Evolutionary conservation across 1,140 invertebrate species (phyloP).

Genomic region (Drosophila orosa): DNA sequence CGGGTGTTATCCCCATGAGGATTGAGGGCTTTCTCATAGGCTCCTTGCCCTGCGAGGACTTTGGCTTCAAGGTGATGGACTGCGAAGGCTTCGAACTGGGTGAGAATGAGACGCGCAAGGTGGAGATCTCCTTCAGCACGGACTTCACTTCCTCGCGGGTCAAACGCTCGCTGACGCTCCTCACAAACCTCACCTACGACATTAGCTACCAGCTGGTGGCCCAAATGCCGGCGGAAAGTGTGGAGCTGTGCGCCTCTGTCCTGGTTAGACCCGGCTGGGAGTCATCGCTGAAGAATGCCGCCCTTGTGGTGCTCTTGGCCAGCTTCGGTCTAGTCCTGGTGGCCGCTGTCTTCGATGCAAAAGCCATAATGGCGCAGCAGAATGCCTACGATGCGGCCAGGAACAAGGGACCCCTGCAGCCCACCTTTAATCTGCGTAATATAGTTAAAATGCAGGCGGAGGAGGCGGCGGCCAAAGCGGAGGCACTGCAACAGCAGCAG

Average conservation of each 20-base stretch:
- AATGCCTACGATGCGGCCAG: slow-evolving; percentile 85
- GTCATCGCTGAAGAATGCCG: slow-evolving; percentile 88
- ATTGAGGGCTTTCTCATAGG: slow-evolving; percentile 92
- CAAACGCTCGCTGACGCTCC: slow-evolving; percentile 87
- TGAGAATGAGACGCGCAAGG: slow-evolving; percentile 92
- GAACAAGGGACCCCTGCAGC: slow-evolving; percentile 85
- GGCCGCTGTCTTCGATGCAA: slow-evolving; percentile 90
- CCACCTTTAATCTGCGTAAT: slow-evolving; percentile 87
- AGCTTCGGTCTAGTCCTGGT: slow-evolving; percentile 89
- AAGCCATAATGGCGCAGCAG: slow-evolving; percentile 87
- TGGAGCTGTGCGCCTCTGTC: slow-evolving; percentile 90
- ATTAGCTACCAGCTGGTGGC: slow-evolving; percentile 92
- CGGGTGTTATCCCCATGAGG: slow-evolving; percentile 92
- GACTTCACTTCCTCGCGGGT: slow-evolving; percentile 95
- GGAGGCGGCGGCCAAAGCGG: slow-evolving; percentile 44
- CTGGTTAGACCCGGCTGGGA: slow-evolving; percentile 93
- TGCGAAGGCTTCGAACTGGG: slow-evolving; percentile 92
- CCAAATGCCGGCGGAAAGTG: slow-evolving; percentile 90
- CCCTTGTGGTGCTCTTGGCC: slow-evolving; percentile 87
- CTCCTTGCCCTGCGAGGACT: slow-evolving; percentile 91
- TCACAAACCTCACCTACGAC: slow-evolving; percentile 86
- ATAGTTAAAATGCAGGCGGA: slow-evolving; percentile 72
- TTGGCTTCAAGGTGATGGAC: slow-evolving; percentile 93
- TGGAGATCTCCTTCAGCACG: slow-evolving; percentile 96
- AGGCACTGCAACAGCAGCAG: slow-evolving; percentile 37